phyloP scores from a whole-genome alignment of 2,888 invertebrate species.

The Busseola fusca region DNA sequence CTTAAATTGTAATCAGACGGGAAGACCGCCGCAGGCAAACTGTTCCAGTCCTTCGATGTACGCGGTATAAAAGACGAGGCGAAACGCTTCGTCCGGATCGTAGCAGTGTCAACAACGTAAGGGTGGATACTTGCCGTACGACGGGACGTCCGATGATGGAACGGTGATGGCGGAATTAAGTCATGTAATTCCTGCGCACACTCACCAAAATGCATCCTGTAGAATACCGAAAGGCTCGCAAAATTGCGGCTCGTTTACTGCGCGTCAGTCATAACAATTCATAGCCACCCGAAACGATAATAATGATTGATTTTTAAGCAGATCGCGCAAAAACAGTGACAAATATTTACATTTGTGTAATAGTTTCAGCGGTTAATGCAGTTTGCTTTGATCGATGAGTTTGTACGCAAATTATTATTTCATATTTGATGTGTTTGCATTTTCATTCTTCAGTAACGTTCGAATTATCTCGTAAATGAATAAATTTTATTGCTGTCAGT shows the following conservation, averaged over 20 bases:
- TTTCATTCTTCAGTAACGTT: background rate
- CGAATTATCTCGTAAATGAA: background rate
- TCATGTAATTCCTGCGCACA: too few relatives aligned
- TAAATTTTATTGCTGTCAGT: slow-evolving; percentile 3
- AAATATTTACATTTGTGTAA: slow-evolving; percentile 34
- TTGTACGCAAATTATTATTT: slow-evolving; percentile 4
- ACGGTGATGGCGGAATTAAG: too few relatives aligned
- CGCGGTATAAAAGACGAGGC: too few relatives aligned
- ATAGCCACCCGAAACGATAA: slow-evolving; percentile 39
- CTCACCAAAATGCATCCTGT: too few relatives aligned
- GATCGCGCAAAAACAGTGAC: slow-evolving; percentile 28
- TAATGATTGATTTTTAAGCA: slow-evolving; percentile 56
- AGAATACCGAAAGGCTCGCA: too few relatives aligned
- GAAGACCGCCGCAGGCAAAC: too few relatives aligned
- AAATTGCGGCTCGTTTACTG: background rate
- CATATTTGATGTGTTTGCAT: background rate
- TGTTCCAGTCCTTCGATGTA: too few relatives aligned
- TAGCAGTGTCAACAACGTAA: too few relatives aligned
- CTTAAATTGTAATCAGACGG: too few relatives aligned
- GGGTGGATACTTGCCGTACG: too few relatives aligned
- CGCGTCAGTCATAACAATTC: slow-evolving; percentile 11
- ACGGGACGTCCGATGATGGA: too few relatives aligned
- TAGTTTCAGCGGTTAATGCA: slow-evolving; percentile 23
- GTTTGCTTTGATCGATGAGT: slow-evolving; percentile 40
- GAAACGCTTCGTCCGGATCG: too few relatives aligned